Conservation (phyloP, 2,888 invertebrate genomes). For the Drosophila colorata region DNA sequence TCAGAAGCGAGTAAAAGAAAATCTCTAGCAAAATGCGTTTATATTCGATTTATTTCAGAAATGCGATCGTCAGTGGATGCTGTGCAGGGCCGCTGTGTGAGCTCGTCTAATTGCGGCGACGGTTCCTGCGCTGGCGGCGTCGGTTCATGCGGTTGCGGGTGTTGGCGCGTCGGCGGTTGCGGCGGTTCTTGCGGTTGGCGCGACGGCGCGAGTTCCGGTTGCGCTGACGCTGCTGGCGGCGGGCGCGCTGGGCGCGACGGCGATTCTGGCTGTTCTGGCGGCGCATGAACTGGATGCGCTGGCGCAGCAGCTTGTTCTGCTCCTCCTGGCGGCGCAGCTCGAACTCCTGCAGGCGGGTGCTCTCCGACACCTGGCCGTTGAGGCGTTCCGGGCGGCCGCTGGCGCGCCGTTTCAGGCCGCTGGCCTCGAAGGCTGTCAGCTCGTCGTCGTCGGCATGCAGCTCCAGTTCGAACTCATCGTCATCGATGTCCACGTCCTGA, state of each 20-base stretch:
- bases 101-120: conserved; percentile 25
- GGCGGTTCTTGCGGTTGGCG: conserved; percentile 9
- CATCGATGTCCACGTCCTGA: conserved; percentile 12
- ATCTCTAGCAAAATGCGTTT: not conserved
- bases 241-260: conserved; percentile 8
- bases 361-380: not conserved
- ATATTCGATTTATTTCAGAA: conserved; percentile 37
- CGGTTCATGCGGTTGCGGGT: conserved; percentile 7
- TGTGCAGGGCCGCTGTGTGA: not conserved
- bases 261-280: not conserved
- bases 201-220: conserved; percentile 27
- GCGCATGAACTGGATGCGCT: conserved; percentile 12
- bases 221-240: not conserved
- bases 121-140: conserved; percentile 14
- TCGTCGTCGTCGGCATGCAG: conserved; percentile 17
- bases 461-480: conserved; percentile 2
- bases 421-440: not conserved
- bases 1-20: no score
- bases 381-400: not conserved
- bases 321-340: conserved; percentile 62
- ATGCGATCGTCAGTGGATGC: conserved; percentile 6
- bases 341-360: conserved; percentile 29
- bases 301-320: conserved; percentile 45
- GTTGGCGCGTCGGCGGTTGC: conserved; percentile 16
- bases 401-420: conserved; percentile 11